Conservation (phyloP, 2,113 vertebrate species). For the Pachyramphus minor region DNA sequence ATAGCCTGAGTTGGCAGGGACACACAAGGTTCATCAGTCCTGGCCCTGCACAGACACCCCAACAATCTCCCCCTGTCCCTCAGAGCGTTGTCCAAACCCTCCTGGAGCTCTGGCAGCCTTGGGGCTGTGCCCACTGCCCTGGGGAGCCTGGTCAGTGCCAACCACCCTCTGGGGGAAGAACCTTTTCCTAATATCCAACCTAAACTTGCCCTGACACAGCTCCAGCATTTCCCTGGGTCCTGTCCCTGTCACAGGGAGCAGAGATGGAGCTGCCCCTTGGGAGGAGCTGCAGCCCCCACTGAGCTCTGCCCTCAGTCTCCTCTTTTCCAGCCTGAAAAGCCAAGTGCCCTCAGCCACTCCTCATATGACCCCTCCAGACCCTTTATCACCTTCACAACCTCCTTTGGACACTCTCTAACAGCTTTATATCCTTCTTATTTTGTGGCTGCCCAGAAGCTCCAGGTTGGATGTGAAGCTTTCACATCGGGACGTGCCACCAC, state of each 20-base stretch:
- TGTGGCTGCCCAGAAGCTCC: neutral
- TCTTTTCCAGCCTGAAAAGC: neutral
- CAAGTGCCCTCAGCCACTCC: neutral
- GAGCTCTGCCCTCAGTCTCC: neutral
- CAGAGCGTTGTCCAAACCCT: neutral
- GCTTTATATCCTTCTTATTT: neutral
- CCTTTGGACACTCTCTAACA: neutral
- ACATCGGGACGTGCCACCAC: fast-evolving
- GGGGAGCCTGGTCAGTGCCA: neutral
- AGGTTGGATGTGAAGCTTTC: neutral
- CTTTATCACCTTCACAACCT: neutral
- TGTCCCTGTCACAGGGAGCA: neutral
- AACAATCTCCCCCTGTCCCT: neutral
- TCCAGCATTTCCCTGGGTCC: neutral
- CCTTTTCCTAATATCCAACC: neutral
- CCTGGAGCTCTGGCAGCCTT: neutral
- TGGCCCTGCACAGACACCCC: neutral
- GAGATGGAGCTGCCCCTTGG: no score
- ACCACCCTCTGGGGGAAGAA: neutral
- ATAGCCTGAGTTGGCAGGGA: neutral
- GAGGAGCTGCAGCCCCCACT: neutral
- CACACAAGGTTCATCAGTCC: neutral
- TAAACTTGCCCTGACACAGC: neutral
- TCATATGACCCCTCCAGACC: neutral
- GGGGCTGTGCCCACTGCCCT: neutral